Percentiles rank a stretch among this genome's conserved stretches.
phyloP scores from a whole-genome alignment of 2,888 invertebrate species.

The Frankliniella fusca region DNA sequence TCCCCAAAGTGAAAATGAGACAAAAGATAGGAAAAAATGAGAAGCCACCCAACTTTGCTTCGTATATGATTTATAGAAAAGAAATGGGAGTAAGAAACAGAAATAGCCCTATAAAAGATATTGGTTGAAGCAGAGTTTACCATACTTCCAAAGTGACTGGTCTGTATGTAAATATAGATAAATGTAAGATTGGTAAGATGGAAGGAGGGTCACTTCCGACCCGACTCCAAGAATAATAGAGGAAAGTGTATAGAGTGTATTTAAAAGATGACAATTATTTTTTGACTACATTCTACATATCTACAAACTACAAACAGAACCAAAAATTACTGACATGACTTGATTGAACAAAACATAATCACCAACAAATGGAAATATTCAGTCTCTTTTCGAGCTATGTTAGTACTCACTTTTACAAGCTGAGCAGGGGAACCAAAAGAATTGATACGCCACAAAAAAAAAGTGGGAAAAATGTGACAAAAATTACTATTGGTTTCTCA shows the following conservation, averaged over 20 bases:
- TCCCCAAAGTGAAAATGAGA: no score
- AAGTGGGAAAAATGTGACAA: conserved; percentile 21
- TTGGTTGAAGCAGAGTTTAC: not conserved
- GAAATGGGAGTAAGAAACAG: conserved; percentile 35
- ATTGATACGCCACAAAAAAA: conserved; percentile 21
- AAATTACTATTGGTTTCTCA: not conserved
- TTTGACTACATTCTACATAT: not conserved
- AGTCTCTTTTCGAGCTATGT: conserved; percentile 6
- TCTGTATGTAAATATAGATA: not conserved
- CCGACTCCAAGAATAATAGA: no score
- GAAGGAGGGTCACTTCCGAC: not conserved
- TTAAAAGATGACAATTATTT: not conserved
- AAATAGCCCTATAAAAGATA: conserved; percentile 33
- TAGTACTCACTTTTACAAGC: conserved; percentile 24
- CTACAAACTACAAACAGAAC: not conserved
- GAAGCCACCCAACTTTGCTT: no score
- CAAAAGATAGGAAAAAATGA: no score
- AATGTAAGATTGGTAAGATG: not conserved
- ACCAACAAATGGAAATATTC: not conserved
- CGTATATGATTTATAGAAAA: conserved; percentile 38
- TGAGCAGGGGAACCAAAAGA: conserved; percentile 24
- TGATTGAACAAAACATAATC: conserved; percentile 30
- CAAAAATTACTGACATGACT: not conserved
- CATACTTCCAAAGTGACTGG: not conserved
- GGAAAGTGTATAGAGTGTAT: not conserved